Base-by-base conservation (phyloP, 2,888 invertebrate genomes). In the Aleiodes alternator region DNA sequence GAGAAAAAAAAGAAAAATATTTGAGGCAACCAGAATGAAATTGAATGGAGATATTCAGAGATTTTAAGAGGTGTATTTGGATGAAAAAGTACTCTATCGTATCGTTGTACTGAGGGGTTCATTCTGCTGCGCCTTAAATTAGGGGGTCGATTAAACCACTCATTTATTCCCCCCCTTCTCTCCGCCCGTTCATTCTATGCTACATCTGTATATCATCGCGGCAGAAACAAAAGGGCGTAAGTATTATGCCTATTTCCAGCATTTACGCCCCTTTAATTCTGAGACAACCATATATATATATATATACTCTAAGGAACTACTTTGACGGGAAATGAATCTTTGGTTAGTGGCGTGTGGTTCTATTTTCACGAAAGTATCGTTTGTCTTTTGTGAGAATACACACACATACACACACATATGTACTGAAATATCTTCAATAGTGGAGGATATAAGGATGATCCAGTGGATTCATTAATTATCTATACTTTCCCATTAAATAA, bases 141-240 rank as follows among this genome's bases (percentile, higher is more conserved):
- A 79, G 79, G 76, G 73, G 76, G 78, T 79, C 81, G 80, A 80
- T 79, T 80, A 81, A 79, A 79, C 78, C 69, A 72, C 79, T 79
- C 80, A 77, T 80, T 81, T 78, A 71, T 75, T 74, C 64, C 31
- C 68, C 70, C 61, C 23, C 50, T 23, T 43, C 66, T 70, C 51
- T 69, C 69, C 73, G 59, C 68, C 55, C 50, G 23, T 23, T 23
- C 23, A 23, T 23, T 23, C 23, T 23, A 23, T 23, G 23, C 23
- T 23, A 23, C 23, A 2, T 23, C 1, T 23, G 23, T 23, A 23
- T 23, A 23, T 23, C 23, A 23, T 23, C 2, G 23, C 23, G 2
- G 1, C 2, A 23, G 23, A 23, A 2, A 23, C 23, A 23, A 23
- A 23, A 23, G 23, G 23, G 23, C 23, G 1, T 23, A 23, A 23